Conservation (phyloP, 2,113 vertebrate species). For the Poeciliopsis prolifica region DNA sequence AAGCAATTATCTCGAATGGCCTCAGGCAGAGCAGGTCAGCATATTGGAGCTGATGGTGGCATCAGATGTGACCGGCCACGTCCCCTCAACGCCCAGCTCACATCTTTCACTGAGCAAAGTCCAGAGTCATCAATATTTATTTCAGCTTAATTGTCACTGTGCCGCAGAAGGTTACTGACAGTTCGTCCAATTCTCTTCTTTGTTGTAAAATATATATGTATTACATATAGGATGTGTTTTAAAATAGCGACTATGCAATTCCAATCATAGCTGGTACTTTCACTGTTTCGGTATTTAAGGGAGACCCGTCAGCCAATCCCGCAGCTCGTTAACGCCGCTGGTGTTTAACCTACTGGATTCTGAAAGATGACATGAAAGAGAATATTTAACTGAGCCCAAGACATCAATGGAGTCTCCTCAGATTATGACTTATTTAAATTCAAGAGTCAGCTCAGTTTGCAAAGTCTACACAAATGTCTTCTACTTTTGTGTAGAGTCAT, state of each 20-base stretch:
- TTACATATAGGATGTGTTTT: background rate
- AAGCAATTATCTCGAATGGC: conserved; percentile 56
- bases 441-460: background rate
- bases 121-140: conserved; percentile 45
- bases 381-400: conserved; percentile 24
- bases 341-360: conserved; percentile 3
- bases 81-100: conserved; percentile 32
- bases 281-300: background rate
- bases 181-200: background rate
- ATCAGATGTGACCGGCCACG: conserved; percentile 47
- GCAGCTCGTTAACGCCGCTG: conserved; percentile 27
- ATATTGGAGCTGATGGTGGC: conserved; percentile 28
- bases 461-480: background rate
- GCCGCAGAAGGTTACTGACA: background rate
- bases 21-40: conserved; percentile 30
- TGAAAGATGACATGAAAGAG: conserved; percentile 22
- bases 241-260: background rate
- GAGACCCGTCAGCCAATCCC: background rate
- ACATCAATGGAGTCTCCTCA: conserved; percentile 2
- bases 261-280: background rate
- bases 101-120: conserved; percentile 27
- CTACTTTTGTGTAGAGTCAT: background rate
- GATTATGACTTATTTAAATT: background rate
- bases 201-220: background rate
- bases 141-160: conserved; percentile 14